Conservation (phyloP, 2,113 vertebrate genomes). For the Eira barbara region DNA sequence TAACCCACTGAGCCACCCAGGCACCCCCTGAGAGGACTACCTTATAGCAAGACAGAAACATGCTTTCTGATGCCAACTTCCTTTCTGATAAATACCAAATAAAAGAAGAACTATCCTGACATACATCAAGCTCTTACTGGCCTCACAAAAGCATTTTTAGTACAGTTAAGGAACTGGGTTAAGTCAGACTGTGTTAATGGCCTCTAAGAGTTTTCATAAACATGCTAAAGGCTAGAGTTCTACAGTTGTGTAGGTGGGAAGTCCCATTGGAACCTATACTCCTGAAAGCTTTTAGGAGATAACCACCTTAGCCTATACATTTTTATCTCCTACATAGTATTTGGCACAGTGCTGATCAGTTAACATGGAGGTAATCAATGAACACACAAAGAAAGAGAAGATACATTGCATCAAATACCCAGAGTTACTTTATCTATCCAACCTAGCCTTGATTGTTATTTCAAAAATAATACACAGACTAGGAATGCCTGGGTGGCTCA, state of each 20-base stretch:
- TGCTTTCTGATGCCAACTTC: background rate
- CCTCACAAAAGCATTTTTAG: background rate
- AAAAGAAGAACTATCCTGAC: background rate
- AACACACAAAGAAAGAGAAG: background rate
- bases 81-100: background rate
- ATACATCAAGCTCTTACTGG: background rate
- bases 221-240: background rate
- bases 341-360: background rate
- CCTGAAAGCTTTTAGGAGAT: background rate
- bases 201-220: background rate
- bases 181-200: background rate
- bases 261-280: background rate
- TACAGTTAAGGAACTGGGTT: background rate
- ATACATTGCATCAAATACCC: background rate
- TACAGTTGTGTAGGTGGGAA: background rate
- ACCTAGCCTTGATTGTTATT: background rate
- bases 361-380: background rate
- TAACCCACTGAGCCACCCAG: no score
- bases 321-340: background rate
- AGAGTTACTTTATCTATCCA: background rate
- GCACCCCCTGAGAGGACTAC: background rate
- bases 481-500: no score
- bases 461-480: background rate
- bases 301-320: background rate
- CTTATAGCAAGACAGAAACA: background rate